These are phyloP conservation scores for Heliornis fulica DNA, from an alignment of 2,113 vertebrate genomes.

Conservation along the genomic window DNA sequence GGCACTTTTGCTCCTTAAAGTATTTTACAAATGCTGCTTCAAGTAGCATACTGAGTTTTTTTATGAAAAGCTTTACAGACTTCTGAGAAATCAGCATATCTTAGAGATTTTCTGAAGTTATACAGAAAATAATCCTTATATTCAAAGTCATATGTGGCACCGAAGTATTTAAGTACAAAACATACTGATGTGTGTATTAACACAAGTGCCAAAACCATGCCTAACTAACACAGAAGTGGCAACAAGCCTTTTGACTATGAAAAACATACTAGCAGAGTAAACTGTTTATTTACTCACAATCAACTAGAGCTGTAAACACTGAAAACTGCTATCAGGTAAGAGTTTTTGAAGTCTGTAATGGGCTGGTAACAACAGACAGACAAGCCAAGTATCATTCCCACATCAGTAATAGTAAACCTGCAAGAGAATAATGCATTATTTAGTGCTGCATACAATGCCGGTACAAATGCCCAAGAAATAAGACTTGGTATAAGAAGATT, in stretches of 20 bases:
- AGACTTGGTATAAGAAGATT: neutral
- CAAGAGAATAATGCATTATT: neutral
- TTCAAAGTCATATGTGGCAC: neutral
- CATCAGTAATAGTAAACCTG: neutral
- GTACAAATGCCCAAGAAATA: neutral
- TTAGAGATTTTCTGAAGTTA: neutral
- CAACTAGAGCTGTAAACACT: neutral
- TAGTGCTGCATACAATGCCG: neutral
- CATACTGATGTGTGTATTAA: too few relatives aligned
- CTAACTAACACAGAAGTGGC: neutral
- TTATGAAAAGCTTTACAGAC: neutral
- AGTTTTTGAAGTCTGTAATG: neutral
- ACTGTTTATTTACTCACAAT: neutral
- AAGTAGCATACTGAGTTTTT: neutral
- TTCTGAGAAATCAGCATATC: neutral
- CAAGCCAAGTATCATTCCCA: neutral
- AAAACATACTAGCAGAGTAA: neutral
- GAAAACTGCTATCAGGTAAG: neutral
- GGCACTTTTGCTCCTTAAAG: neutral
- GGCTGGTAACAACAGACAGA: neutral
- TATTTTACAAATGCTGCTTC: neutral
- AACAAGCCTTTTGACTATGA: neutral
- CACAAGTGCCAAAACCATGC: neutral
- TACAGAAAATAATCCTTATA: neutral
- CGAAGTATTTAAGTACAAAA: neutral